Percentiles rank a stretch among this genome's conserved stretches.
Conservation (phyloP, 2,888 invertebrate species). For the Julus scanicus region DNA sequence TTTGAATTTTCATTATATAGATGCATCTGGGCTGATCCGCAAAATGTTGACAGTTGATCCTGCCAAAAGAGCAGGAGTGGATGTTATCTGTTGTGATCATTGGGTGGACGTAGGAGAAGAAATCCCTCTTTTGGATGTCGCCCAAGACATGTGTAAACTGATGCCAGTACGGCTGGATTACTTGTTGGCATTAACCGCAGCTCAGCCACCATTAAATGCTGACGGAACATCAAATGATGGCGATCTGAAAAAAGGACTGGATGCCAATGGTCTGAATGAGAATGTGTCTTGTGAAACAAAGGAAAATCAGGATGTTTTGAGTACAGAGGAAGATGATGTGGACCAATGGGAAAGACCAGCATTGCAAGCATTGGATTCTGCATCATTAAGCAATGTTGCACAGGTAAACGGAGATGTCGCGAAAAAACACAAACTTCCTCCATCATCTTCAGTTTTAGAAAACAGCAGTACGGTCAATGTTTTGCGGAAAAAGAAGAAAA, state of each 20-base stretch:
- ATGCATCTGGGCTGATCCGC: constrained; percentile 91
- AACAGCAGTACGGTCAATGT: constrained; percentile 53
- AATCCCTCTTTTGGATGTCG: constrained; percentile 83
- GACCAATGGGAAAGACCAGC: constrained; percentile 51
- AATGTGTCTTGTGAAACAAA: not conserved
- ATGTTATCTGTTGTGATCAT: constrained; percentile 94
- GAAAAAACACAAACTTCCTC: constrained; percentile 57
- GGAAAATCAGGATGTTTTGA: not conserved
- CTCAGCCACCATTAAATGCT: constrained; percentile 61
- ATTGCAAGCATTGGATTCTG: constrained; percentile 27
- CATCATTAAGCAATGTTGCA: constrained; percentile 50
- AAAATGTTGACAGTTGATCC: constrained; percentile 96
- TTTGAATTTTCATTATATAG: constrained; percentile 69
- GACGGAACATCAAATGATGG: constrained; percentile 47
- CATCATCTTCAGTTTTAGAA: constrained; percentile 55
- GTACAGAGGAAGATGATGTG: constrained; percentile 21
- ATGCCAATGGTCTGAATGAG: not conserved
- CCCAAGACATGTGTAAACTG: constrained; percentile 88
- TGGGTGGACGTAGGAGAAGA: constrained; percentile 93
- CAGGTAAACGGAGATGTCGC: constrained; percentile 57
- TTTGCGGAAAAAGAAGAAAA: constrained; percentile 60
- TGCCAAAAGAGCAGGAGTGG: constrained; percentile 87
- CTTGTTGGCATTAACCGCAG: constrained; percentile 83
- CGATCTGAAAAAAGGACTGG: not conserved
- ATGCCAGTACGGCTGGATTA: constrained; percentile 90